phyloP scores from a whole-genome alignment of 2,797 vertebrate genomes.

The Coranthus polyacanthus region DNA sequence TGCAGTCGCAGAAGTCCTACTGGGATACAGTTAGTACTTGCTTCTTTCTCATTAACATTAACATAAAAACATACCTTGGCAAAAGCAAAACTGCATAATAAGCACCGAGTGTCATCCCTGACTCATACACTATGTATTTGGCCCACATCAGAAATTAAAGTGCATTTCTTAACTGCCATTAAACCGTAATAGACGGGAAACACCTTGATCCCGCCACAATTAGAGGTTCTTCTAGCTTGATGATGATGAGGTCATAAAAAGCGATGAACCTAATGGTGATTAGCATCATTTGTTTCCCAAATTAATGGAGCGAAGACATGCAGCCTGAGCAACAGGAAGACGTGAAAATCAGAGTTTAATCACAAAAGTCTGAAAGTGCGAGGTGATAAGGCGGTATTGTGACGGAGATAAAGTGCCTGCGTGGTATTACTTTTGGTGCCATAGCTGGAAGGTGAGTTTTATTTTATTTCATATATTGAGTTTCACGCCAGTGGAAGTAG shows the following conservation, averaged over 20 bases:
- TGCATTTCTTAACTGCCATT: slow-evolving; percentile 41
- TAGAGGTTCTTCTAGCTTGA: slow-evolving; percentile 49
- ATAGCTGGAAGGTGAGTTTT: slow-evolving; percentile 43
- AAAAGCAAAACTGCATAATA: slow-evolving; percentile 5
- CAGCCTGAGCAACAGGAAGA: slow-evolving; percentile 44
- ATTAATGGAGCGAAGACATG: slow-evolving; percentile 41
- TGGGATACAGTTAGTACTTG: neutral
- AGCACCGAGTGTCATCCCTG: slow-evolving; percentile 20
- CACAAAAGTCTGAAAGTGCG: slow-evolving; percentile 33
- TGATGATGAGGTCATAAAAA: slow-evolving; percentile 66
- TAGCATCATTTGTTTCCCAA: slow-evolving; percentile 59
- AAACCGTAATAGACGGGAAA: slow-evolving; percentile 51
- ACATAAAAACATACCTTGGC: neutral
- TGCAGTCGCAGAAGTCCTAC: neutral
- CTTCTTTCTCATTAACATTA: neutral
- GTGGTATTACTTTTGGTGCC: slow-evolving; percentile 28
- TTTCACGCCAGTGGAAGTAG: slow-evolving; percentile 19
- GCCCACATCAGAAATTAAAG: slow-evolving; percentile 17
- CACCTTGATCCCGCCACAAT: slow-evolving; percentile 58
- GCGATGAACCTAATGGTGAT: slow-evolving; percentile 61
- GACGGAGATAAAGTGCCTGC: slow-evolving; percentile 1
- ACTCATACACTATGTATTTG: slow-evolving; percentile 8
- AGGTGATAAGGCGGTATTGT: slow-evolving; percentile 18
- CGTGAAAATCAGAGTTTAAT: slow-evolving; percentile 37
- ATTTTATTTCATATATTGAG: slow-evolving; percentile 29